Conservation (phyloP, 2,797 vertebrate genomes). For the Cephalopachus bancanus region DNA sequence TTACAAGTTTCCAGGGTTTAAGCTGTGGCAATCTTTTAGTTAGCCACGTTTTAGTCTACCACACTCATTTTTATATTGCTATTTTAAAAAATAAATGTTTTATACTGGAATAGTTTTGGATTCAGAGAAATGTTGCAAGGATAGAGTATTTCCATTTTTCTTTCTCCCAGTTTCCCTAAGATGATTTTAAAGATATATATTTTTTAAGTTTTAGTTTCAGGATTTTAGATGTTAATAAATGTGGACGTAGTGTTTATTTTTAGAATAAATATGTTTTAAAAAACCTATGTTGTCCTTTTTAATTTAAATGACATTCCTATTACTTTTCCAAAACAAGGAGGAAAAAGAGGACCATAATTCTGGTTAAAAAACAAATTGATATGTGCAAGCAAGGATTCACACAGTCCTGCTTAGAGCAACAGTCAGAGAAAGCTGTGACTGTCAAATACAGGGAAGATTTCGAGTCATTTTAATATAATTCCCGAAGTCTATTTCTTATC, state of each 20-base stretch:
- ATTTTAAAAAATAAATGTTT: not conserved
- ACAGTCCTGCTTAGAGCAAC: not conserved
- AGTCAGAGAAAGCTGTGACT: not conserved
- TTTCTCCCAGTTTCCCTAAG: not conserved
- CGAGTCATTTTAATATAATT: not conserved
- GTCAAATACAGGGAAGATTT: not conserved
- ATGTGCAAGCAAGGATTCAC: not conserved
- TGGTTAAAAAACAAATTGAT: constrained; percentile 73
- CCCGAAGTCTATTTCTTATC: not conserved
- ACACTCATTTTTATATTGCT: not conserved
- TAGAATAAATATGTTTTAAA: constrained; percentile 78
- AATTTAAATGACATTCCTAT: constrained; percentile 66
- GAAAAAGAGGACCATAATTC: constrained; percentile 72
- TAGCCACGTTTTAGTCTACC: not conserved
- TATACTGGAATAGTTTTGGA: not conserved
- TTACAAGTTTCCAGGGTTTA: not conserved
- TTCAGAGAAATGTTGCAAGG: not conserved
- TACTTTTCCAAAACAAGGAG: constrained; percentile 81
- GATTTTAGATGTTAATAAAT: constrained; percentile 82
- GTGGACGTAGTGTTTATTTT: constrained; percentile 76
- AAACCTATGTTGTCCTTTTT: constrained; percentile 78
- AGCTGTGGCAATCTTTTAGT: not conserved
- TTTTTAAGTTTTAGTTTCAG: constrained; percentile 83
- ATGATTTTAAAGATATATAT: constrained; percentile 54
- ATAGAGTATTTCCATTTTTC: not conserved